Conservation (phyloP, 2,113 vertebrate genomes). For the Oenanthe melanoleuca region DNA sequence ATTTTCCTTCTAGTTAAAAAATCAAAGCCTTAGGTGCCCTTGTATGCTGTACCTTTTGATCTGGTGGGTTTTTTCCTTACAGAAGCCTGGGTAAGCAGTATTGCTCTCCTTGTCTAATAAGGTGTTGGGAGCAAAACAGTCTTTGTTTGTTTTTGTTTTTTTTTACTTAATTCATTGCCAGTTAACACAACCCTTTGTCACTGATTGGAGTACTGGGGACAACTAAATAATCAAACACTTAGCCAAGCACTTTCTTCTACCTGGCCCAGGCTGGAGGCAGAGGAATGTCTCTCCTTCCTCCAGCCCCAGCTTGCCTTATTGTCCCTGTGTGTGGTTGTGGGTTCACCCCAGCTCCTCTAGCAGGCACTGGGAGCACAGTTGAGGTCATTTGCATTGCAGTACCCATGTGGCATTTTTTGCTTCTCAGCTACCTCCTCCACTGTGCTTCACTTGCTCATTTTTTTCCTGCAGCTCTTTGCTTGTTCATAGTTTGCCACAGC, state of each 20-base stretch:
- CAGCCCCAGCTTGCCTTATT: not conserved
- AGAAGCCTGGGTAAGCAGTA: not conserved
- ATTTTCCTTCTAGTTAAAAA: not conserved
- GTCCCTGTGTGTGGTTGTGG: fast-evolving
- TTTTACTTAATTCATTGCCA: not conserved
- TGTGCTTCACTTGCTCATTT: fast-evolving
- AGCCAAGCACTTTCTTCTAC: not conserved
- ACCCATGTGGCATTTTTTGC: not conserved
- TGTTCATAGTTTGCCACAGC: not conserved
- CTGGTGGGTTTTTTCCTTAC: not conserved
- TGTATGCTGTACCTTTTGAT: not conserved
- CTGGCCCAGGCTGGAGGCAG: not conserved
- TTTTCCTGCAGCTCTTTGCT: not conserved
- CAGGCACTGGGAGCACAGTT: fast-evolving
- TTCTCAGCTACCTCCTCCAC: not conserved
- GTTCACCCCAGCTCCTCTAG: not conserved
- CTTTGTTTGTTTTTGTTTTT: not conserved
- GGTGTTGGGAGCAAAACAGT: not conserved
- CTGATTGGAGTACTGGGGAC: not conserved
- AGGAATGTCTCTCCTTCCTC: not conserved
- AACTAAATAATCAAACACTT: not conserved
- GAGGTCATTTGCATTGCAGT: fast-evolving
- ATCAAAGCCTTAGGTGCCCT: not conserved
- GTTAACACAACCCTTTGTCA: not conserved
- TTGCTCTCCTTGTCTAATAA: not conserved